These are phyloP conservation scores for Cheirogaleus medius DNA, from an alignment of 2,113 vertebrate species.

Conservation along the genomic window DNA sequence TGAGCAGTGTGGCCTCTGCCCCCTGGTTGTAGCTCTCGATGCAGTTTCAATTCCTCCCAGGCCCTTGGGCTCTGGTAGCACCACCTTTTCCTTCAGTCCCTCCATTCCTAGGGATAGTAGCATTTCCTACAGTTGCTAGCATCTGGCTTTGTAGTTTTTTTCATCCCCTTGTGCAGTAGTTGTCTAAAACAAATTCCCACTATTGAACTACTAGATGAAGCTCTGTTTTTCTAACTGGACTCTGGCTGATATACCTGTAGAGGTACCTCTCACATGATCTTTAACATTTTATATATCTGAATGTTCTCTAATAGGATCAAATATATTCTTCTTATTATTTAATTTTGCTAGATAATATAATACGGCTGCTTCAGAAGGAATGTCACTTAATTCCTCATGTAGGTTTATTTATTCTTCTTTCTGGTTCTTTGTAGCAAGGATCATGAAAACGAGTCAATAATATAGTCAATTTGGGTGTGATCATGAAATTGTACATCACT, in stretches of 20 bases:
- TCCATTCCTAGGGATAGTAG: neutral
- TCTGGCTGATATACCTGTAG: neutral
- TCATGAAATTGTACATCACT: neutral
- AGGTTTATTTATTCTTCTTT: neutral
- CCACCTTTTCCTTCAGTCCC: neutral
- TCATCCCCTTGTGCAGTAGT: neutral
- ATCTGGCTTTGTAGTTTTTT: neutral
- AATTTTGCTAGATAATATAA: neutral
- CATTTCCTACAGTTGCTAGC: neutral
- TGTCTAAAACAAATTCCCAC: neutral
- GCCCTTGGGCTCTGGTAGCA: neutral
- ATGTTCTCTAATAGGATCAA: neutral
- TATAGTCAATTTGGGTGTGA: neutral
- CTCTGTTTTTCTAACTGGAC: neutral
- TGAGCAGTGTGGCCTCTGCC: neutral
- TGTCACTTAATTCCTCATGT: neutral
- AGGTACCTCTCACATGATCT: neutral
- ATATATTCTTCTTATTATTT: neutral
- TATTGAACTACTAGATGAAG: neutral
- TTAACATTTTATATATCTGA: neutral
- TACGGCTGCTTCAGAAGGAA: neutral
- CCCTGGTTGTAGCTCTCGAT: neutral
- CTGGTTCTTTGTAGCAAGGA: neutral
- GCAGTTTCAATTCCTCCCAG: neutral
- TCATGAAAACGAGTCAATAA: conserved; percentile 1